Base-by-base conservation (phyloP, 1,140 invertebrate species). In the Aphaenogaster rudis region DNA sequence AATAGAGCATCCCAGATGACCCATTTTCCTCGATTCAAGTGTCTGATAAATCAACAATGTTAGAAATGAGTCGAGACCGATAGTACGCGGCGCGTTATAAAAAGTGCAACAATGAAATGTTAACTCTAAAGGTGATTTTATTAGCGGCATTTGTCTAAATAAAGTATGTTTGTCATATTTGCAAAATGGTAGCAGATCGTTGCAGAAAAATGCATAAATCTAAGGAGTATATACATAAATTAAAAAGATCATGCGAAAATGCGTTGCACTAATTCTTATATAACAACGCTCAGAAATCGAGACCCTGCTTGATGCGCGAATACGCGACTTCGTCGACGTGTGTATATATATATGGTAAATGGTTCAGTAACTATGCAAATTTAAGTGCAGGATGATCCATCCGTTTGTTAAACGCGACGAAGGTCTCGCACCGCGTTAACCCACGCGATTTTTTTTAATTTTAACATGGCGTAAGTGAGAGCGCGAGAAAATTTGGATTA, bases 361-460 rank as follows among this genome's bases (percentile, higher is more conserved):
- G 84, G 92, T 80, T 88, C 78, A 77, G 87, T 93, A 57, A 71
- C 64, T 69, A 94, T 94, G 93, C 92, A 94, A 94, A 94, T 94
- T 94, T 94, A 93, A 93, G 81, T 93, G 88, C 93, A 94, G 93
- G 93, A 94, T 93, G 92, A 94, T 91, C 91, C 93, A 94, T 92
- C 91, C 93, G 90, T 93, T 92, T 89, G 89, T 90, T 90, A 88
- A 93, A 88, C 86, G 89, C 63, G 64, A 67, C 78, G 88, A 91
- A 92, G 93, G 91, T 78, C 92, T 76, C 21, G 92, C 87, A 71
- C 69, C 48, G 39, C 66, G 42, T 76, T 86, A 84, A 81, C 63
- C 88, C 82, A 88, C 76, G 84, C 64, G 21, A 79, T 86, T 80
- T 91, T 92, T 92, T 89, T 57, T 7, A 4, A 84, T 28, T 21